Percentiles rank a stretch among this genome's conserved stretches.
phyloP scores from a whole-genome alignment of 2,113 vertebrate species.

The Furnarius figulus region DNA sequence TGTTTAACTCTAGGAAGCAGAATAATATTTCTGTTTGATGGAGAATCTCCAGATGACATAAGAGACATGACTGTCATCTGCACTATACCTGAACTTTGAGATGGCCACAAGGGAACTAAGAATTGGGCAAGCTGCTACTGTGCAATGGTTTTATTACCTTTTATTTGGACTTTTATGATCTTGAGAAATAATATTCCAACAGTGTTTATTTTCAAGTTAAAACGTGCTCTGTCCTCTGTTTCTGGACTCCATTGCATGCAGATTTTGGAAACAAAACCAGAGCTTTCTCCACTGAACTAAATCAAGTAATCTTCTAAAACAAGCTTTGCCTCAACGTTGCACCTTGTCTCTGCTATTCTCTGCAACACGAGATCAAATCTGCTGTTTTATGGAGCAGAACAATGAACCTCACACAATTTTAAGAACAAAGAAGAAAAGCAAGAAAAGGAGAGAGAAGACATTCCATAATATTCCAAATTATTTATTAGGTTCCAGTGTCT shows the following conservation, averaged over 20 bases:
- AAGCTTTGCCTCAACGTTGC: neutral
- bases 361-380: neutral
- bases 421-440: neutral
- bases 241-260: neutral
- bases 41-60: neutral
- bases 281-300: neutral
- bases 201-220: neutral
- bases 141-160: neutral
- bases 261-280: neutral
- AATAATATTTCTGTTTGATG: neutral
- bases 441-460: neutral
- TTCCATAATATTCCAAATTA: neutral
- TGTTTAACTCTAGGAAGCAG: neutral
- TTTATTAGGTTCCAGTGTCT: neutral
- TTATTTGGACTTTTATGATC: neutral
- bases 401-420: neutral
- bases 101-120: neutral
- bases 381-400: neutral
- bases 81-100: neutral
- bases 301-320: neutral
- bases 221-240: neutral
- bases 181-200: neutral
- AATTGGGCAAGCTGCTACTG: neutral
- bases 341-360: neutral
- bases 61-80: neutral